phyloP scores from a whole-genome alignment of 2,888 invertebrate genomes.

The Celastrina argiolus region DNA sequence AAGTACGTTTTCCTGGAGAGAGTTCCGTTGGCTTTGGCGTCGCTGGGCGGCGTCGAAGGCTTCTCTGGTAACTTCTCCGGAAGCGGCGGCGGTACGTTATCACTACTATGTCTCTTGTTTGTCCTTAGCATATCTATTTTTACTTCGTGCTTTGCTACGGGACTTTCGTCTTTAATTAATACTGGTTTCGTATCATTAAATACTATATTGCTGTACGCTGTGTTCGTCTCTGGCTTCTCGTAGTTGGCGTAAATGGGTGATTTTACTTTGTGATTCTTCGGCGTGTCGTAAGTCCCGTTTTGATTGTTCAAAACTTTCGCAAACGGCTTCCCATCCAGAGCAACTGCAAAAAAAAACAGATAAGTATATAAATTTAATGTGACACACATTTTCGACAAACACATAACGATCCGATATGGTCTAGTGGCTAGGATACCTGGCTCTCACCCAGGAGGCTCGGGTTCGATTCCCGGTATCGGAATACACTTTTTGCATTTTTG shows the following conservation, averaged over 20 bases:
- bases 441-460: constrained; percentile 85
- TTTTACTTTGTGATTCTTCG: constrained; percentile 44
- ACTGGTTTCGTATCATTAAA: constrained; percentile 49
- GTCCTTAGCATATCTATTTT: constrained; percentile 8
- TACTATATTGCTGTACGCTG: constrained; percentile 54
- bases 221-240: constrained; percentile 45
- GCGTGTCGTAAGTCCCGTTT: constrained; percentile 53
- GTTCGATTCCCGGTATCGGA: constrained; percentile 83
- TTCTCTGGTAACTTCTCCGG: constrained; percentile 61
- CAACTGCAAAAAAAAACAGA: constrained; percentile 47
- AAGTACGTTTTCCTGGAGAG: constrained; percentile 70
- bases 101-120: constrained; percentile 48
- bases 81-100: constrained; percentile 53
- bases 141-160: constrained; percentile 45
- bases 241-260: constrained; percentile 63
- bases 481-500: constrained; percentile 44
- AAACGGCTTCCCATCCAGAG: constrained; percentile 66
- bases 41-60: constrained; percentile 57
- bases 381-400: neutral
- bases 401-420: constrained; percentile 69
- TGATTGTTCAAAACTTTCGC: constrained; percentile 46
- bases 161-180: constrained; percentile 60
- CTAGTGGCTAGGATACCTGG: constrained; percentile 84
- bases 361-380: neutral
- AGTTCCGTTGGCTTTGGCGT: constrained; percentile 59